A percentile compares a stretch with the other conserved stretches of the same genome.
These are phyloP conservation scores for Clinocottus analis DNA, from an alignment of 2,113 vertebrate species.

Conservation along the genomic window DNA sequence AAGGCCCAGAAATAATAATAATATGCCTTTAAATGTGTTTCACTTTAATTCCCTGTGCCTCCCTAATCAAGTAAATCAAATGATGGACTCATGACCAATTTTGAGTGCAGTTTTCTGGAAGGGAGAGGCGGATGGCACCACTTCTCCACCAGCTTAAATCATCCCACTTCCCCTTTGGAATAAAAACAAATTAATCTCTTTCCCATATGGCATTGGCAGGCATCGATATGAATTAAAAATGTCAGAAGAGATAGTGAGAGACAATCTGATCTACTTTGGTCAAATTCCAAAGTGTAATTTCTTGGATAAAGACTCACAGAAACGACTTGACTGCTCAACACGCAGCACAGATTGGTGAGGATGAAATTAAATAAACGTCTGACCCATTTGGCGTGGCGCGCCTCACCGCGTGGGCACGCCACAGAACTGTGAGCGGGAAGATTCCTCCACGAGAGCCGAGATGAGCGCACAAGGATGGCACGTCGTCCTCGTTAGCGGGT, in stretches of 20 bases:
- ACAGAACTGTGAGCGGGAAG: constrained; percentile 27
- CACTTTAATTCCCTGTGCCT: neutral
- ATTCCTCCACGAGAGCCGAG: constrained; percentile 27
- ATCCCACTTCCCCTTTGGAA: neutral
- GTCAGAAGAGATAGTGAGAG: neutral
- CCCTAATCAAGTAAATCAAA: neutral
- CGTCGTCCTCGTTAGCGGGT: constrained; percentile 26
- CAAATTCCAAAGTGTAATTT: constrained; percentile 26
- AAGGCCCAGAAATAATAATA: neutral
- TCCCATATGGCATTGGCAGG: constrained; percentile 17
- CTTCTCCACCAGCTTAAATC: neutral
- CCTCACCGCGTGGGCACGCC: constrained; percentile 9
- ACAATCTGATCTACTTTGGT: constrained; percentile 4
- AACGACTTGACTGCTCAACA: neutral
- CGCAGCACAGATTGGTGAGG: constrained; percentile 14
- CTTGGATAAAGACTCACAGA: constrained; percentile 2
- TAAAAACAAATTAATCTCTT: constrained; percentile 6
- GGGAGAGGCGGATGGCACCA: neutral
- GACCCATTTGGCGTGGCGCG: constrained; percentile 1
- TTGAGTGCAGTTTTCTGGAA: neutral
- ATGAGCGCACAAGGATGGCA: constrained; percentile 23
- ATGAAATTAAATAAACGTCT: constrained; percentile 27
- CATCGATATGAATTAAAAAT: constrained; percentile 5
- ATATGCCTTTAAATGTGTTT: neutral
- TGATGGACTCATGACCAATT: neutral